phyloP scores from a whole-genome alignment of 1,140 invertebrate species.

The Euwallacea similis region DNA sequence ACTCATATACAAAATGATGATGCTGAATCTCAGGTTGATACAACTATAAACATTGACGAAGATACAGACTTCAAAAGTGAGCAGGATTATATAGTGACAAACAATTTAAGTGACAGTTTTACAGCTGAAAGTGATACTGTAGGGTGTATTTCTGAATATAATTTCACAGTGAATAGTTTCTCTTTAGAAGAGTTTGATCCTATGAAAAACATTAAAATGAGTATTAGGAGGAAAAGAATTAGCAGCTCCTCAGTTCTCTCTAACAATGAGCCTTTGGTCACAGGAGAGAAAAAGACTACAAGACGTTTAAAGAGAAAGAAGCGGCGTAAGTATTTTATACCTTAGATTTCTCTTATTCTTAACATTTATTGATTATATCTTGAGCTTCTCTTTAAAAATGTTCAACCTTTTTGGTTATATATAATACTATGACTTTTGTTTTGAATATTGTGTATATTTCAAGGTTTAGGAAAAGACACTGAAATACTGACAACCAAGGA shows the following conservation, averaged over 20 bases:
- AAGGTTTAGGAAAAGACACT: conserved; percentile 44
- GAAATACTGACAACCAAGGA: conserved; percentile 47
- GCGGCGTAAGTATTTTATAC: conserved; percentile 40
- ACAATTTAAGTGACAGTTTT: conserved; percentile 40
- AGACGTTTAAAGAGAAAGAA: conserved; percentile 45
- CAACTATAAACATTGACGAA: conserved; percentile 21
- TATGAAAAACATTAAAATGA: conserved; percentile 53
- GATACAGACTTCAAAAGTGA: conserved; percentile 40
- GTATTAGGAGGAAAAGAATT: conserved; percentile 50
- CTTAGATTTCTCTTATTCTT: background rate
- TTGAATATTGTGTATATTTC: conserved; percentile 19
- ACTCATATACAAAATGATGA: conserved; percentile 22
- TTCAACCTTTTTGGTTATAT: background rate
- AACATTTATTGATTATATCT: background rate
- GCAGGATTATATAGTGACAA: conserved; percentile 21
- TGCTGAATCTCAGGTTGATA: conserved; percentile 43
- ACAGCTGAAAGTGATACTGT: conserved; percentile 43
- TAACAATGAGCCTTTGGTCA: conserved; percentile 45
- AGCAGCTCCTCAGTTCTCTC: conserved; percentile 51
- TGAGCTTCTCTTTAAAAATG: no score
- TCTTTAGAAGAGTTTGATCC: conserved; percentile 45
- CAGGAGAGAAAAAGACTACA: conserved; percentile 45
- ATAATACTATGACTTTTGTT: background rate
- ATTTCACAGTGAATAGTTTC: conserved; percentile 46
- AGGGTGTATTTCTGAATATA: conserved; percentile 40